Evolutionary conservation across 2,797 vertebrate species (phyloP), one percentile per base, ranked within the genome.

Genomic region (Diceros bicornis): DNA sequence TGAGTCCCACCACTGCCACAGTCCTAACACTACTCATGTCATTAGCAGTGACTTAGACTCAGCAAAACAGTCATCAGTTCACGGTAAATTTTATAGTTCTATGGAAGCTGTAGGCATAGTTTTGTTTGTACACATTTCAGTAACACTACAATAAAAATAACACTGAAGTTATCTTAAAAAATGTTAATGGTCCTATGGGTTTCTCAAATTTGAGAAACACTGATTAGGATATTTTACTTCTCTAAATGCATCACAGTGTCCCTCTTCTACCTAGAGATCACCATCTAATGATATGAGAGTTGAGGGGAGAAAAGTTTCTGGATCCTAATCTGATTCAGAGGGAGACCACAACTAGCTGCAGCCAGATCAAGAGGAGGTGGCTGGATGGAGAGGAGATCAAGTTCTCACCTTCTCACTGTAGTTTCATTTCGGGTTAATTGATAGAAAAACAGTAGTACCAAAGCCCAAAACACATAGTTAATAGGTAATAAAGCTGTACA

Each of bases 71-170:
- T 74, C 18, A 16, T 37, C 64, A 62, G 59, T 59, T 86, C 47
- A 21, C 6, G 1, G 75, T 68, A 81, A 69, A 66, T 72, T 82
- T 72, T n/a, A 29, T 23, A 52, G 77, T 90, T 82, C 77, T 91
- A 4, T 14, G 68, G 44, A 88, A 96, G 29, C 17, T 64, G 2
- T 21, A 92, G 88, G 59, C 61, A 78, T 7, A 77, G 47, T 78
- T 92, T 92, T 81, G 20, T 57, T 61, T 59, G 41, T 57, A 95
- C 14, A 89, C 83, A 91, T 72, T 82, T 89, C 55, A 82, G 34
- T 94, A 82, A 83, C 32, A 69, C 6, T 25, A 18, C 29, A 61
- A n/a, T 75, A 86, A 90, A 81, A 77, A n/a, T 18, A 89, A 78
- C 64, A 79, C 66, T 75, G 20, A 91, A 66, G 47, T 57, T 83